Percentiles rank a stretch among this genome's conserved stretches.
Conservation (phyloP, 30 jellyfish, hydroid and myxozoan species). For the Aurelia sp. region DNA sequence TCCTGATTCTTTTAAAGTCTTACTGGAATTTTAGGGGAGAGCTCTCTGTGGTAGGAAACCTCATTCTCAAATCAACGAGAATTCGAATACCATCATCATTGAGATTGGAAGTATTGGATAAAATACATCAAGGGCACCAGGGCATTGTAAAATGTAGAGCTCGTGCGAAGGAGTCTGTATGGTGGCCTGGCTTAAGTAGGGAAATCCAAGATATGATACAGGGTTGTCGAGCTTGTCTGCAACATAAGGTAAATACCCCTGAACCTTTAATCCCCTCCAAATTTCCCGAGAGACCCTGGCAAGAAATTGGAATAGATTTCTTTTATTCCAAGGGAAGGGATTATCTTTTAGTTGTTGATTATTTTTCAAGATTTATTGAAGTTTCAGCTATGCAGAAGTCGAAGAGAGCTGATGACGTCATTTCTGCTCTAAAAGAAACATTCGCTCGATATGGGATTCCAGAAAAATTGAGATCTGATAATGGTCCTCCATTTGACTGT, state of each 20-base stretch:
- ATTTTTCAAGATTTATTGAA: conserved; percentile 33
- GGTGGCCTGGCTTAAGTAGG: background rate
- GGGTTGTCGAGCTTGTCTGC: conserved; percentile 34
- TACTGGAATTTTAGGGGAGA: background rate
- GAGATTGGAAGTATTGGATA: conserved; percentile 21
- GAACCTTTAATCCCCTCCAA: conserved; percentile 29
- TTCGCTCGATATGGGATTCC: conserved; percentile 25
- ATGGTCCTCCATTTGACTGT: conserved; percentile 8
- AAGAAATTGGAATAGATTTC: conserved; percentile 22
- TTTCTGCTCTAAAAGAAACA: conserved; percentile 16
- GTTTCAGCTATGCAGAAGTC: conserved; percentile 32
- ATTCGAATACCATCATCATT: conserved; percentile 26
- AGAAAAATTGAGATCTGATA: conserved; percentile 26
- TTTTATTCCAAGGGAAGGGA: conserved; percentile 37
- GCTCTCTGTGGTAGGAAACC: conserved; percentile 24
- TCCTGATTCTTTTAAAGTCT: conserved; percentile 14
- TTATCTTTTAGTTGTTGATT: conserved; percentile 20
- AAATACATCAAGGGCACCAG: conserved; percentile 37
- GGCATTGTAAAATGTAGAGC: conserved; percentile 40
- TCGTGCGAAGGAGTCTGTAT: conserved; percentile 16
- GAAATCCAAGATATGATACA: background rate
- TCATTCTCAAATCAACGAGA: conserved; percentile 19
- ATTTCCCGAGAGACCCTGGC: conserved; percentile 40
- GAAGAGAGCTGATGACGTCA: background rate
- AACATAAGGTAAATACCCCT: conserved; percentile 10